Conservation (phyloP, 64 coral and sea anemone genomes). For the Stylophora pistillata region DNA sequence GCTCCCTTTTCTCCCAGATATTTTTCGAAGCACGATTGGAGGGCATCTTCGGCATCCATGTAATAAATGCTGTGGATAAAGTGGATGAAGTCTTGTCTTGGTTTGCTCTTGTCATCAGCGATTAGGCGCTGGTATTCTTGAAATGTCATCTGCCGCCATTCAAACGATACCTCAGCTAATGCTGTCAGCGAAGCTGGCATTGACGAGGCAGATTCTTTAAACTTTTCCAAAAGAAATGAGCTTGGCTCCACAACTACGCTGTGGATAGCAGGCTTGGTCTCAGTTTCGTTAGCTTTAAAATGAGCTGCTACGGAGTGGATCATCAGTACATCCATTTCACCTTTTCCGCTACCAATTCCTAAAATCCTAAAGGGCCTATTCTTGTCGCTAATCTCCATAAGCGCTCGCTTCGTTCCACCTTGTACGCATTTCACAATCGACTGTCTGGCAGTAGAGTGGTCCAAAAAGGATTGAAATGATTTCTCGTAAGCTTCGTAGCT, state of each 20-base stretch:
- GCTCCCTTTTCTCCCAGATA: slow-evolving; percentile 16
- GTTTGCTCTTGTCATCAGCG: slow-evolving; percentile 14
- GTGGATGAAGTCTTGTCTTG: slow-evolving; percentile 11
- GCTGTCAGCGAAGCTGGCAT: slow-evolving; percentile 9
- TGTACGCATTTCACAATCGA: slow-evolving; percentile 25
- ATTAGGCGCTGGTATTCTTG: slow-evolving; percentile 10
- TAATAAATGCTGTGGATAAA: slow-evolving; percentile 35
- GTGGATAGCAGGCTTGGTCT: slow-evolving; percentile 1
- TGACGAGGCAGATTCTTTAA: slow-evolving; percentile 12
- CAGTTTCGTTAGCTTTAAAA: neutral
- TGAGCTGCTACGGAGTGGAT: neutral
- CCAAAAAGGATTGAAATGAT: slow-evolving; percentile 16
- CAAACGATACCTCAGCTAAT: slow-evolving; percentile 17
- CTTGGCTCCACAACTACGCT: slow-evolving; percentile 22
- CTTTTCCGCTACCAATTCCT: slow-evolving; percentile 26
- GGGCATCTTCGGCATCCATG: slow-evolving; percentile 6
- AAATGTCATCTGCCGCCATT: slow-evolving; percentile 21
- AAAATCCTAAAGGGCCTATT: slow-evolving; percentile 9
- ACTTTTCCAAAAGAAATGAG: slow-evolving; percentile 31
- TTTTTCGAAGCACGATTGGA: neutral
- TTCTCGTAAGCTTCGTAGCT: slow-evolving; percentile 25
- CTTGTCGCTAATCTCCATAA: neutral
- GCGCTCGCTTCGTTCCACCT: slow-evolving; percentile 7
- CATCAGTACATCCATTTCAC: slow-evolving; percentile 15
- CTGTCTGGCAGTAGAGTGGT: slow-evolving; percentile 36